Evolutionary conservation across 2,113 vertebrate species (phyloP), one percentile per base, ranked within the genome.

Genomic region (Hippocampus comes): DNA sequence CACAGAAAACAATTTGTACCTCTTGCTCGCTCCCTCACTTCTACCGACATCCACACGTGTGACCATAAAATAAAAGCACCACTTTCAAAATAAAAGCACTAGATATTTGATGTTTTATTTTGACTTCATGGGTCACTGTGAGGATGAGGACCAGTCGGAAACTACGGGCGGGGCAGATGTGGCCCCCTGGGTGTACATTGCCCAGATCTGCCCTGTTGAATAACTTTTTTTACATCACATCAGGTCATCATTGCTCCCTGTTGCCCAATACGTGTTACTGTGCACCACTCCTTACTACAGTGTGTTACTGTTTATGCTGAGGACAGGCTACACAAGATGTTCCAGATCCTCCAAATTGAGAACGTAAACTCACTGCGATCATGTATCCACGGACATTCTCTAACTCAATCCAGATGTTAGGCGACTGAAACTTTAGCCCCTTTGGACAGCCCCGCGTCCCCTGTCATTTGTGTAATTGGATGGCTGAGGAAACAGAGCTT

Each of bases 381-480:
- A 78, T 43, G 63, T 72, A 67, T 71, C 60, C 56, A 17, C 53
- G 71, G 63, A 67, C 55, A 79, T 49, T 70, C 59, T 41, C 49
- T 83, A 70, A 90, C 80, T 79, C 23, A 0, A 18, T 75, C 84
- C 89, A 91, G 88, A 91, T 88, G 89, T 82, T 77, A 57, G 42
- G 75, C 56, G 64, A 78, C 63, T 80, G 85, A 68, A 91, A 88
- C 73, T 70, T 51, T 74, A 82, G 72, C 53, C 59, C 68, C 68
- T 38, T 68, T 74, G 77, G 78, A 80, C 68, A 51, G 66, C 59
- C 72, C 80, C 10, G 7, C 17, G 68, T 83, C 74, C 63, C 56
- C 56, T 80, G 74, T 77, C 72, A 76, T 72, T 82, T 82, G 73
- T 77, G 43, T 79, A 72, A 84, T 81, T 82, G 71, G 77, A 74